These are phyloP conservation scores for Apaloderma vittatum DNA, from an alignment of 2,113 vertebrate species.

Conservation along the genomic window DNA sequence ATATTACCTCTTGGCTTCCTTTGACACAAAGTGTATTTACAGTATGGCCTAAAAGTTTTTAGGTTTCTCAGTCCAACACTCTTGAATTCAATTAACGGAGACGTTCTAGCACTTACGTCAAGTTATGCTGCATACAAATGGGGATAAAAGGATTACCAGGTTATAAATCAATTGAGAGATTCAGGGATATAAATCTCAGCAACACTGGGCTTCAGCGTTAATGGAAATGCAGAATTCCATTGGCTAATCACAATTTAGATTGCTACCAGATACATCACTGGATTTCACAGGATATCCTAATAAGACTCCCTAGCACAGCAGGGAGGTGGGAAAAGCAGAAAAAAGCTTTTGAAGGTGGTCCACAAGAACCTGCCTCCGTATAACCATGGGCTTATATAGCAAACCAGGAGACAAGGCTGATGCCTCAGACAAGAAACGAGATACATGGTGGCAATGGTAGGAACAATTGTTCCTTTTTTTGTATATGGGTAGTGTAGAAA, in stretches of 20 bases:
- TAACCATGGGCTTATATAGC: background rate
- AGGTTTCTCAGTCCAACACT: slow-evolving; percentile 77
- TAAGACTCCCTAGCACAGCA: background rate
- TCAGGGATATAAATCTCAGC: slow-evolving; percentile 84
- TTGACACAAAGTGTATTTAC: slow-evolving; percentile 75
- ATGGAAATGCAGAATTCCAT: slow-evolving; percentile 84
- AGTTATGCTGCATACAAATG: slow-evolving; percentile 86
- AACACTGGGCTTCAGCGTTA: slow-evolving; percentile 75
- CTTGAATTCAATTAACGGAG: slow-evolving; percentile 82
- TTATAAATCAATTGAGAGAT: slow-evolving; percentile 85
- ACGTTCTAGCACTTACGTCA: slow-evolving; percentile 81
- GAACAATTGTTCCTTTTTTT: background rate
- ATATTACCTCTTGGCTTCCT: slow-evolving; percentile 43
- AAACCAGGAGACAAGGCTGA: background rate
- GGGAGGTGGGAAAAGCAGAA: background rate
- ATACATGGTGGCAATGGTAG: fast-evolving
- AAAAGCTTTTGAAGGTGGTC: background rate
- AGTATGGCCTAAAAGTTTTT: slow-evolving; percentile 73
- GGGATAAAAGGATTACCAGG: slow-evolving; percentile 86
- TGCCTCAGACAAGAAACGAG: background rate
- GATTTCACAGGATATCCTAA: slow-evolving; percentile 38
- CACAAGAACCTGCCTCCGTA: background rate
- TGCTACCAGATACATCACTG: slow-evolving; percentile 63
- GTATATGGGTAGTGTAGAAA: background rate
- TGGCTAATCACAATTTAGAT: slow-evolving; percentile 81